Conservation (phyloP, 2,888 invertebrate species). For the Sphinx pinastri region DNA sequence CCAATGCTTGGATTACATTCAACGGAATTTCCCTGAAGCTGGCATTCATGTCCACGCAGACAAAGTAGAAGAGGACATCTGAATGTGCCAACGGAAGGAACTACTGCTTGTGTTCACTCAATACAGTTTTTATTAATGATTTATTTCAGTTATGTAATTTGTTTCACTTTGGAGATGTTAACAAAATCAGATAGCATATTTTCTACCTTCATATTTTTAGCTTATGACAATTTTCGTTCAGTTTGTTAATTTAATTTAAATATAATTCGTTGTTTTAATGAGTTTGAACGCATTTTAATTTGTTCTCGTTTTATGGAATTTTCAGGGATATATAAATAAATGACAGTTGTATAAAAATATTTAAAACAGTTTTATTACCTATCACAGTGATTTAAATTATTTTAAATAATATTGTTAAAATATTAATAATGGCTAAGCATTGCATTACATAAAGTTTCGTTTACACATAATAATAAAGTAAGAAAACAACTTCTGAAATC, state of each 20-base stretch:
- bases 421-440: constrained; percentile 21
- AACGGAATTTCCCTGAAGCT: constrained; percentile 77
- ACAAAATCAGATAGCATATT: constrained; percentile 54
- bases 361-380: constrained; percentile 56
- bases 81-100: constrained; percentile 74
- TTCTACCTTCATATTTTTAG: constrained; percentile 64
- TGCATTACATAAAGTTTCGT: not conserved
- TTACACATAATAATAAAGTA: not conserved
- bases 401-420: constrained; percentile 36
- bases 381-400: constrained; percentile 63
- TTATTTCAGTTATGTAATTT: constrained; percentile 67
- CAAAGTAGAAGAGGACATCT: constrained; percentile 65
- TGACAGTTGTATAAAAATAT: constrained; percentile 33
- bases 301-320: constrained; percentile 21
- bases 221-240: constrained; percentile 74
- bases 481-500: no score
- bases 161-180: constrained; percentile 62
- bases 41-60: constrained; percentile 73
- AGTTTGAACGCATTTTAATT: constrained; percentile 42
- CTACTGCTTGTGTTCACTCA: constrained; percentile 66
- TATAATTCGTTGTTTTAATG: constrained; percentile 72
- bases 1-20: constrained; percentile 79
- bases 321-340: constrained; percentile 31
- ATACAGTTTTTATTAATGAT: constrained; percentile 29
- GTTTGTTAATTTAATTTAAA: constrained; percentile 79